Evolutionary conservation across 2,888 invertebrate genomes (phyloP), one percentile per base, ranked within the genome.

Genomic region (Mesorhabditis spiculigera): DNA sequence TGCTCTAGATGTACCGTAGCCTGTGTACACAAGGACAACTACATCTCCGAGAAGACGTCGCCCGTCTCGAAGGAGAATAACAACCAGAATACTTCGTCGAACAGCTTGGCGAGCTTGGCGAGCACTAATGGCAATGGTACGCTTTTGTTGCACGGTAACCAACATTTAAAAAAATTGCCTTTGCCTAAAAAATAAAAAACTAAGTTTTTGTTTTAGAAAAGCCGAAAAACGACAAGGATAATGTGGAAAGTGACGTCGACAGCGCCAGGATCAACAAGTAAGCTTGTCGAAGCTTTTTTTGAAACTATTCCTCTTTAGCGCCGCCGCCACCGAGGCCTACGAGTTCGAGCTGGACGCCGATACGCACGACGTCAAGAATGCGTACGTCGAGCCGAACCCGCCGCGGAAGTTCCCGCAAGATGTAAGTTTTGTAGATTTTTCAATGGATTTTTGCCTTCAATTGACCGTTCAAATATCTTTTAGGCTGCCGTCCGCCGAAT

Each of bases 1-100:
- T 83, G 81, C 71, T 68, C 75, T 28, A 81, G 85, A 4, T 85
- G 83, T 70, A 80, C 83, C 10, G 79, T 80, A 41, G 81, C 78
- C 8, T 85, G 84, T 68, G 82, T 82, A 65, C 79, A 83, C 67
- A 72, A 66, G 66, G 70, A 70, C 62, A 70, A 72, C 63, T 70
- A 63, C 45, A 58, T 70, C 5, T 16, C 65, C n/a, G 70, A 68
- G 58, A 50, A 50, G n/a, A 50, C n/a, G 58, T 13, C 10, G 10
- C 58, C 58, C n/a, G 28, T 28, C 28, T 28, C 28, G 28, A 28
- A 28, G 28, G 28, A 28, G 28, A 28, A 28, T 28, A 28, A 28
- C 28, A 28, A 28, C 28, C 28, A 28, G 28, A 28, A 28, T 28
- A 28, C 28, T 28, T 28, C 28, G 28, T 28, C 28, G 28, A 28